Percentiles rank a stretch among this genome's conserved stretches.
phyloP scores from a whole-genome alignment of 2,113 vertebrate species.

The Percina caprodes region DNA sequence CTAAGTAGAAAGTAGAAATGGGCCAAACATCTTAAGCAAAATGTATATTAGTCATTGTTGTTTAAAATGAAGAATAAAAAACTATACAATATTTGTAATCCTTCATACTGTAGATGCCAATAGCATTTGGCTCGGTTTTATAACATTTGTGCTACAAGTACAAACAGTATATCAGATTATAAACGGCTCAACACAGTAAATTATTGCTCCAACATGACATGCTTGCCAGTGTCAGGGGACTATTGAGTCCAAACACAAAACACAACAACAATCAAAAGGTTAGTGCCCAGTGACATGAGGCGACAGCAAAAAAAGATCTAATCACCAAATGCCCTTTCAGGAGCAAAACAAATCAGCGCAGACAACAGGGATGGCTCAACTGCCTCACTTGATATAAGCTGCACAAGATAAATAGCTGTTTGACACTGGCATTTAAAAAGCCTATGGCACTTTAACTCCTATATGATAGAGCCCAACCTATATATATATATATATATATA shows the following conservation, averaged over 20 bases:
- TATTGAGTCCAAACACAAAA: conserved; percentile 24
- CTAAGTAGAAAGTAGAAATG: too few species aligned
- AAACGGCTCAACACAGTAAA: neutral
- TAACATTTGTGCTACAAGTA: neutral
- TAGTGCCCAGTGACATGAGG: conserved; percentile 33
- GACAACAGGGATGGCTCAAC: conserved; percentile 19
- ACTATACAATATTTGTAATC: neutral
- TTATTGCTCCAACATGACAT: neutral
- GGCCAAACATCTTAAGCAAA: too few species aligned
- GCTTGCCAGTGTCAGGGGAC: neutral
- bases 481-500: too few species aligned
- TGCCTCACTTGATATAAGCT: conserved; percentile 11
- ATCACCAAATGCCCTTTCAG: conserved; percentile 67
- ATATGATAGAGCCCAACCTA: too few species aligned
- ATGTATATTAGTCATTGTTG: too few species aligned
- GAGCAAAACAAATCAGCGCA: conserved; percentile 31
- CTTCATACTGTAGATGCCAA: neutral
- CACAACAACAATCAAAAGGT: conserved; percentile 63
- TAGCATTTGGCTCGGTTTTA: neutral
- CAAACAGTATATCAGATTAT: neutral
- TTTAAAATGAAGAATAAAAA: neutral
- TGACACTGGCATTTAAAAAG: conserved; percentile 36
- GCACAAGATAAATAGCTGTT: conserved; percentile 39
- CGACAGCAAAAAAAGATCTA: conserved; percentile 19
- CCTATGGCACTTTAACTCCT: neutral